Conservation (phyloP, 2,797 vertebrate genomes). For the Coranthus polyacanthus region DNA sequence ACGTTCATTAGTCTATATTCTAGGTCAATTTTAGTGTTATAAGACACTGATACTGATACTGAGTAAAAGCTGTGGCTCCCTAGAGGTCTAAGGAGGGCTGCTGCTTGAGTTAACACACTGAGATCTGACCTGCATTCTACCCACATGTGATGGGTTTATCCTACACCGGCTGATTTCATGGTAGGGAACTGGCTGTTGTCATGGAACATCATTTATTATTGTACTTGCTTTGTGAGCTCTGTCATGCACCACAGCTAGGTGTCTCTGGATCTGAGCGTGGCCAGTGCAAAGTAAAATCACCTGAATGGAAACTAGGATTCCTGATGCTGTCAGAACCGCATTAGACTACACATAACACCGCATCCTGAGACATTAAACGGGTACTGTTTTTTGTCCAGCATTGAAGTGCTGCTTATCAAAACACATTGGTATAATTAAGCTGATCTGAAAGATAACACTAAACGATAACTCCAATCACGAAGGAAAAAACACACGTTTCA, state of each 20-base stretch:
- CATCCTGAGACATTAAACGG: too few species aligned
- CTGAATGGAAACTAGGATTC: slow-evolving; percentile 1
- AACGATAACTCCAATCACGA: slow-evolving; percentile 36
- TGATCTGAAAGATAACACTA: neutral
- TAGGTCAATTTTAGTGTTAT: slow-evolving; percentile 6
- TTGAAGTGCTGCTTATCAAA: slow-evolving; percentile 20
- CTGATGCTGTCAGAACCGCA: slow-evolving; percentile 5
- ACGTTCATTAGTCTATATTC: slow-evolving; percentile 17
- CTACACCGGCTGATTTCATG: slow-evolving; percentile 20
- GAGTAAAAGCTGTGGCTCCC: slow-evolving; percentile 24
- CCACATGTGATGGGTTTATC: slow-evolving; percentile 38
- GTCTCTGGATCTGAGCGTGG: slow-evolving; percentile 11
- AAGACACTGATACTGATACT: slow-evolving; percentile 9
- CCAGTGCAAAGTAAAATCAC: slow-evolving; percentile 17
- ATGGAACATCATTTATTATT: slow-evolving; percentile 30
- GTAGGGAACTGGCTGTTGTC: neutral
- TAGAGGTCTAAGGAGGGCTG: slow-evolving; percentile 14
- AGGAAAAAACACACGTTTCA: slow-evolving; percentile 27
- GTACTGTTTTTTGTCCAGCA: neutral
- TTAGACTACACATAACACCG: too few species aligned
- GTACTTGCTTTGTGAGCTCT: slow-evolving; percentile 5
- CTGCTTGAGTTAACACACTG: slow-evolving; percentile 27
- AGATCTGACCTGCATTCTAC: slow-evolving; percentile 48
- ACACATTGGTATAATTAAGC: slow-evolving; percentile 27
- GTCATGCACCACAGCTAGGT: slow-evolving; percentile 8